Conservation (phyloP, 2,113 vertebrate species). For the Microtus montanus region DNA sequence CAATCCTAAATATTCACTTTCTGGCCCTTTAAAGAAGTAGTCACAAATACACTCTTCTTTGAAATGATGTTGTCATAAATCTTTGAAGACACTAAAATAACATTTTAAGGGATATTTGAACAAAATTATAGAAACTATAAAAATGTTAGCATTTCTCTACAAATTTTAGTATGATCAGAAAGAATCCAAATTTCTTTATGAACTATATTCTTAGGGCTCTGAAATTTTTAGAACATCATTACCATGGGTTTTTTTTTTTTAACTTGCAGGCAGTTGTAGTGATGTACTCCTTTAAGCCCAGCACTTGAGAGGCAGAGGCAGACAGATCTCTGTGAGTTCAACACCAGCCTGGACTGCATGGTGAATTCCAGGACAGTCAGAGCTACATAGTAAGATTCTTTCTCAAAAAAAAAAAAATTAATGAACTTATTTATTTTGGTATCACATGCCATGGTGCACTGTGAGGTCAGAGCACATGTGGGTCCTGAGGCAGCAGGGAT, state of each 20-base stretch:
- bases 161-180: slow-evolving; percentile 33
- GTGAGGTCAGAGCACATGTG: neutral
- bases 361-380: neutral
- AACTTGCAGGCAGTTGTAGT: neutral
- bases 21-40: slow-evolving; percentile 6
- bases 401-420: neutral
- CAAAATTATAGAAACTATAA: neutral
- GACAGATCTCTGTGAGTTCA: neutral
- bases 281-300: neutral
- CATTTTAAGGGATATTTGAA: slow-evolving; percentile 26
- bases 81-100: slow-evolving; percentile 26
- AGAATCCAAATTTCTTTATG: neutral
- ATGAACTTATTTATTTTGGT: neutral
- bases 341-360: neutral
- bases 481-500: no score
- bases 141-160: neutral
- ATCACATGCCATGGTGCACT: neutral
- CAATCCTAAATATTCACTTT: neutral
- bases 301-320: neutral
- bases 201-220: slow-evolving; percentile 5
- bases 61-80: neutral
- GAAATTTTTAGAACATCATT: neutral
- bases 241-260: neutral
- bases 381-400: neutral
- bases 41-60: neutral